Percentiles rank a stretch among this genome's conserved stretches.
Evolutionary conservation across 1,140 invertebrate genomes (phyloP).

Genomic region (Calycopis cecrops): DNA sequence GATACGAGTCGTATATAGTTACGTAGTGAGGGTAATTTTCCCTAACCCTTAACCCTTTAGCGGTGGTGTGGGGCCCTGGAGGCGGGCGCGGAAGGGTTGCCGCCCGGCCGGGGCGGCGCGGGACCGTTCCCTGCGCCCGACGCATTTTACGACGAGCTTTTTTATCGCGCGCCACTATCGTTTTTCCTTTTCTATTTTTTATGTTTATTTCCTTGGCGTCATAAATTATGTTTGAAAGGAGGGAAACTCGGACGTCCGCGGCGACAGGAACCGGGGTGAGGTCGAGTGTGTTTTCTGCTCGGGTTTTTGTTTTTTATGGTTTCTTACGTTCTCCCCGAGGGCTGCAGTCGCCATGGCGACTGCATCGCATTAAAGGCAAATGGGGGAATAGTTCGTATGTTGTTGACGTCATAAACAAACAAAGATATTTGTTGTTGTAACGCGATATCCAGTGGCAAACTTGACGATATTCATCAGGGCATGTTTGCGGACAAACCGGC

Average conservation of each 20-base stretch:
- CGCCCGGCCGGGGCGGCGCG: constrained; percentile 50
- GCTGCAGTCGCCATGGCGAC: constrained; percentile 64
- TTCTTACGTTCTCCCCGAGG: constrained; percentile 46
- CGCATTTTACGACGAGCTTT: constrained; percentile 71
- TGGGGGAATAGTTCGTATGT: constrained; percentile 26
- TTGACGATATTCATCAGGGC: constrained; percentile 66
- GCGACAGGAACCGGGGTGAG: constrained; percentile 64
- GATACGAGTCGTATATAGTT: constrained; percentile 18
- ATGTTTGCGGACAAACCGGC: constrained; percentile 65
- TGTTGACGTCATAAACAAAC: constrained; percentile 52
- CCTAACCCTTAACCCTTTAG: constrained; percentile 47
- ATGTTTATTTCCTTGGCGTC: constrained; percentile 73
- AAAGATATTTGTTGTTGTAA: constrained; percentile 66
- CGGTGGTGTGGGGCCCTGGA: constrained; percentile 40
- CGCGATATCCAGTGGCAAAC: constrained; percentile 54
- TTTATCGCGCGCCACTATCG: constrained; percentile 72
- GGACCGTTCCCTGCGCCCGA: constrained; percentile 37
- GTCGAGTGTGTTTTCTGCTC: constrained; percentile 53
- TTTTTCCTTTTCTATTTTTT: constrained; percentile 75
- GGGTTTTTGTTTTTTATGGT: constrained; percentile 61
- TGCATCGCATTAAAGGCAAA: constrained; percentile 60
- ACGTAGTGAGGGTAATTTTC: constrained; percentile 48
- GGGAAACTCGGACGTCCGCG: constrained; percentile 69
- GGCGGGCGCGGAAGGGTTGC: constrained; percentile 70
- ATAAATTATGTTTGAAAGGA: constrained; percentile 75